A percentile compares a stretch with the other conserved stretches of the same genome.
Evolutionary conservation across 1,140 invertebrate genomes (phyloP).

Genomic region (Leptoteleia sp.): DNA sequence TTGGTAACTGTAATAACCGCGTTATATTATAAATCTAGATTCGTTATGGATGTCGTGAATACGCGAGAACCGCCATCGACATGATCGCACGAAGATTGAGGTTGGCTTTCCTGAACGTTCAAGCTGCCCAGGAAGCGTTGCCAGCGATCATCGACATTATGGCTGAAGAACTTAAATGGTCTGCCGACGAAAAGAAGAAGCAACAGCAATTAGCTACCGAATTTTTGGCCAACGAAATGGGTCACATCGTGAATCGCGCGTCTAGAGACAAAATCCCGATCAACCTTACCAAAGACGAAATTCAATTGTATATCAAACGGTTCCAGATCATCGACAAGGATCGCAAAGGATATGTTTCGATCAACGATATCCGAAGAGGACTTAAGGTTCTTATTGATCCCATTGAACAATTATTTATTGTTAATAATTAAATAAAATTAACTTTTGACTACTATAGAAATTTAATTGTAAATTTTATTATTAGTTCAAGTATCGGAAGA

Average conservation of each 20-base stretch:
- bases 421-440: too few species aligned
- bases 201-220: slow-evolving; percentile 90
- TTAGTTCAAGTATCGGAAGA: too few species aligned
- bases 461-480: too few species aligned
- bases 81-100: slow-evolving; percentile 96
- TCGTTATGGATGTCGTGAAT: slow-evolving; percentile 95
- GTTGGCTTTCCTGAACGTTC: slow-evolving; percentile 97
- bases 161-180: slow-evolving; percentile 98
- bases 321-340: slow-evolving; percentile 98
- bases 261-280: slow-evolving; percentile 94
- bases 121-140: slow-evolving; percentile 97
- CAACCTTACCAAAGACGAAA: slow-evolving; percentile 96
- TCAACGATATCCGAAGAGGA: slow-evolving; percentile 96
- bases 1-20: too few species aligned
- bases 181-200: slow-evolving; percentile 88
- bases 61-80: slow-evolving; percentile 97
- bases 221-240: slow-evolving; percentile 98
- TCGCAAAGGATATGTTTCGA: slow-evolving; percentile 98
- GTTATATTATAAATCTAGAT: slow-evolving; percentile 81
- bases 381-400: slow-evolving; percentile 94
- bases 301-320: slow-evolving; percentile 95
- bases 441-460: too few species aligned
- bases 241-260: slow-evolving; percentile 94
- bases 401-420: too few species aligned
- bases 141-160: slow-evolving; percentile 96